phyloP scores from a whole-genome alignment of 2,797 vertebrate species.

The Tragopan temminckii region DNA sequence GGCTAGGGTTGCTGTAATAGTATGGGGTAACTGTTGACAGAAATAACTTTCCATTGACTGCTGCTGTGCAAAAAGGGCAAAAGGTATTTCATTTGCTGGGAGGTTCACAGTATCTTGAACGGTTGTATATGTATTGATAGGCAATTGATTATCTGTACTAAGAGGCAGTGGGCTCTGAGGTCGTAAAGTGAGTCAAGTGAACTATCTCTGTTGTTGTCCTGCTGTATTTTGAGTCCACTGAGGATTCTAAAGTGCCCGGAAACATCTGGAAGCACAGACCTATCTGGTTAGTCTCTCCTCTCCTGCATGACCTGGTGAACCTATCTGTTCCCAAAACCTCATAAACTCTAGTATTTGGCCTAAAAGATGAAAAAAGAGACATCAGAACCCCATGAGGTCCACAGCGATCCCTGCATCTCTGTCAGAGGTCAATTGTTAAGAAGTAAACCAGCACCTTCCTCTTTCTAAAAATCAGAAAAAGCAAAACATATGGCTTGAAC shows the following conservation, averaged over 20 bases:
- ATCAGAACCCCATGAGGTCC: not conserved
- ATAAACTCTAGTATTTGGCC: not conserved
- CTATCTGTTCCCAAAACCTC: not conserved
- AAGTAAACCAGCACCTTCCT: not conserved
- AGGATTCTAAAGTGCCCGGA: not conserved
- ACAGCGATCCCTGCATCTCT: accelerated
- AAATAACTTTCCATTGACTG: not conserved
- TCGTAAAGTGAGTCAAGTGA: not conserved
- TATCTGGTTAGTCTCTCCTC: not conserved
- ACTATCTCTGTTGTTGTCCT: not conserved
- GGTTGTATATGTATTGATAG: not conserved
- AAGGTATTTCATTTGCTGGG: not conserved
- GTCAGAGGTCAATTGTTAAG: not conserved
- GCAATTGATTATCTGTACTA: not conserved
- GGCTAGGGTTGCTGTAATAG: not conserved
- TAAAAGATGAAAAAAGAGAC: not conserved
- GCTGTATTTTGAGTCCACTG: not conserved
- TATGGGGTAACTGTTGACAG: accelerated
- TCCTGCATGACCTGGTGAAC: accelerated
- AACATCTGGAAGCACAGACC: not conserved
- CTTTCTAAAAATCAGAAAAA: not conserved
- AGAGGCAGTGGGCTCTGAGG: not conserved
- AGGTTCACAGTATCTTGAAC: not conserved
- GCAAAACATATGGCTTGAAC: not conserved
- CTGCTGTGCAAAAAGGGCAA: not conserved